Conservation (phyloP, 2,888 invertebrate species). For the Lumbricus terrestris region DNA sequence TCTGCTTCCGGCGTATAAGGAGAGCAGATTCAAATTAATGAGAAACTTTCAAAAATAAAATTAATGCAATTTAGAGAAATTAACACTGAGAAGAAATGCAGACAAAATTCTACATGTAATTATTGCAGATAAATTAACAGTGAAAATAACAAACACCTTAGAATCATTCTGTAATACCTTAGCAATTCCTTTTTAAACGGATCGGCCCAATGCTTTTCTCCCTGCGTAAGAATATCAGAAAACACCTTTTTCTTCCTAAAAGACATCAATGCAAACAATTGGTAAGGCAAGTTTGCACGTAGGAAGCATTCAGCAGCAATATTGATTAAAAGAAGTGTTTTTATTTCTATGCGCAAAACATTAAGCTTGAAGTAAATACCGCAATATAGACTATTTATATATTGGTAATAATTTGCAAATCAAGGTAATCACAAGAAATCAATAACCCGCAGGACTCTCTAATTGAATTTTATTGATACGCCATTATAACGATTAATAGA, state of each 20-base stretch:
- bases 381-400: no score
- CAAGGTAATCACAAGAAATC: background rate
- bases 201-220: conserved; percentile 11
- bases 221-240: background rate
- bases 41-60: background rate
- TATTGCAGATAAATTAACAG: no score
- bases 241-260: conserved; percentile 8
- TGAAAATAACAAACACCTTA: background rate
- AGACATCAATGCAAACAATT: no score
- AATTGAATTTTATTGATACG: background rate
- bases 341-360: background rate
- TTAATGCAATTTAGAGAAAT: background rate
- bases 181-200: background rate
- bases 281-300: background rate
- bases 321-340: no score
- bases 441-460: background rate
- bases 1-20: no score
- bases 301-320: no score
- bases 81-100: no score
- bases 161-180: background rate
- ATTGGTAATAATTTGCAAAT: background rate
- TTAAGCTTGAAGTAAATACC: background rate
- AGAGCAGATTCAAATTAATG: background rate
- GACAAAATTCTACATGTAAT: no score
- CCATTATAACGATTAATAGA: background rate